Percentiles rank a stretch among this genome's conserved stretches.
Conservation (phyloP, 2,888 invertebrate genomes). For the Hypomecis punctinalis region DNA sequence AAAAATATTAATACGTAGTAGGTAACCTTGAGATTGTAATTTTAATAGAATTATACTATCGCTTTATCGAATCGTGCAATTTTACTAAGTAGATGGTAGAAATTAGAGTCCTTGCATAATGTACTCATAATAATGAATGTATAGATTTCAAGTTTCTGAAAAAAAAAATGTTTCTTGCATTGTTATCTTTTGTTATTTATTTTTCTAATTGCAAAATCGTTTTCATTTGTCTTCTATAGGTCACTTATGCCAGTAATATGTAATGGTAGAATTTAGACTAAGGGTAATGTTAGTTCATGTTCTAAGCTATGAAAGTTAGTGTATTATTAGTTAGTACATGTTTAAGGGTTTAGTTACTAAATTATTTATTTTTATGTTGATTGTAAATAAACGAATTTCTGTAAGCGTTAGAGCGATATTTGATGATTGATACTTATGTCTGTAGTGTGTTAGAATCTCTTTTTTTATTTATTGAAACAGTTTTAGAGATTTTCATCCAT, state of each 20-base stretch:
- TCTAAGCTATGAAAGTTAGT: slow-evolving; percentile 55
- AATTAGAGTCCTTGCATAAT: slow-evolving; percentile 71
- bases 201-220: slow-evolving; percentile 75
- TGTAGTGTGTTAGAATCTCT: slow-evolving; percentile 71
- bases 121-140: slow-evolving; percentile 44
- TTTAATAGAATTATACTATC: slow-evolving; percentile 60
- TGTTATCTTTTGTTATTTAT: slow-evolving; percentile 78
- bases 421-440: slow-evolving; percentile 67
- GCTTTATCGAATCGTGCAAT: slow-evolving; percentile 84
- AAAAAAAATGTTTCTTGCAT: slow-evolving; percentile 41
- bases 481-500: slow-evolving; percentile 39
- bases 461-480: slow-evolving; percentile 63
- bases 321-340: slow-evolving; percentile 78
- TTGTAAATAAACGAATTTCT: slow-evolving; percentile 80
- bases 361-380: slow-evolving; percentile 85
- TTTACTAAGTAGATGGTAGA: slow-evolving; percentile 76
- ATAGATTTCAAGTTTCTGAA: slow-evolving; percentile 33
- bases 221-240: slow-evolving; percentile 55
- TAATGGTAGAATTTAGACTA: slow-evolving; percentile 60
- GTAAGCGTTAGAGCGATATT: slow-evolving; percentile 78
- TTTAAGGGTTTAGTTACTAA: slow-evolving; percentile 80
- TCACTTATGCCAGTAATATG: slow-evolving; percentile 79
- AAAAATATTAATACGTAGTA: slow-evolving; percentile 37
- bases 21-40: slow-evolving; percentile 28
- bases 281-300: slow-evolving; percentile 25